Percentiles rank a stretch among this genome's conserved stretches.
Evolutionary conservation across 2,113 vertebrate genomes (phyloP).

Genomic region (Chaetodon trifascialis): DNA sequence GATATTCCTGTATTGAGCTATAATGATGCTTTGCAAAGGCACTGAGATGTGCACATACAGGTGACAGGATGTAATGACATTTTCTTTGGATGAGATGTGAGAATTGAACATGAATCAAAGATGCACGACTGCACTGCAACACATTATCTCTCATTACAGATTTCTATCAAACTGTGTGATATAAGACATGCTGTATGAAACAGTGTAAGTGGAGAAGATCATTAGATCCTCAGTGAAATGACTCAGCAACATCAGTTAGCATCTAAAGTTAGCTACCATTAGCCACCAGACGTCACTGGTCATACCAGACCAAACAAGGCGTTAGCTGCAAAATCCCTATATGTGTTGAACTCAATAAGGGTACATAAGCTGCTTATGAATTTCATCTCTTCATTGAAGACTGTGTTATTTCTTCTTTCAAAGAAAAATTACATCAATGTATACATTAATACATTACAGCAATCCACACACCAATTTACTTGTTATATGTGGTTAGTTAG

Average conservation of each 20-base stretch:
- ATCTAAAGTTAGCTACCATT: too few relatives aligned
- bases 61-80: constrained; percentile 2
- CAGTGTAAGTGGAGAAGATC: too few relatives aligned
- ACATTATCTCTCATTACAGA: too few relatives aligned
- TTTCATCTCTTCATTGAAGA: background rate
- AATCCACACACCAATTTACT: background rate
- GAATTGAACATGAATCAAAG: background rate
- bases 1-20: background rate
- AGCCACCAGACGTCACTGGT: too few relatives aligned
- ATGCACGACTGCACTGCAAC: background rate
- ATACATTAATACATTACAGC: background rate
- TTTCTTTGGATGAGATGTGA: background rate
- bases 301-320: too few relatives aligned
- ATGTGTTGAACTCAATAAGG: too few relatives aligned
- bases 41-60: background rate
- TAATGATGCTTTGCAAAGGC: background rate
- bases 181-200: too few relatives aligned
- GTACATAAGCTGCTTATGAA: background rate
- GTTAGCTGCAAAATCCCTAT: too few relatives aligned
- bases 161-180: too few relatives aligned
- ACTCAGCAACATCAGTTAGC: too few relatives aligned
- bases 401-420: background rate
- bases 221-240: too few relatives aligned
- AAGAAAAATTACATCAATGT: background rate
- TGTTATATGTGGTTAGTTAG: background rate